Base-by-base conservation (phyloP, 2,797 vertebrate species). In the Microchirus variegatus region DNA sequence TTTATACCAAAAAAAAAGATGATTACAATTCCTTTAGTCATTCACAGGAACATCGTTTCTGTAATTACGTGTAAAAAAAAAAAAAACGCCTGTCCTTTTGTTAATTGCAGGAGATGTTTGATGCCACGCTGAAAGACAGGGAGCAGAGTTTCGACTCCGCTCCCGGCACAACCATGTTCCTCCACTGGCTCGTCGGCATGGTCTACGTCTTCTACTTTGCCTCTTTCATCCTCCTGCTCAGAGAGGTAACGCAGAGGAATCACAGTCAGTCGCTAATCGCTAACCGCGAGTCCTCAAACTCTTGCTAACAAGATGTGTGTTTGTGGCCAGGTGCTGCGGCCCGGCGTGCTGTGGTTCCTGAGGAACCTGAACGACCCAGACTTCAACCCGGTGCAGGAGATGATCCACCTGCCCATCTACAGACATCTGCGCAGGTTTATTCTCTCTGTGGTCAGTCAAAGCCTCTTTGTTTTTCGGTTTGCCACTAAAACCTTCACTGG, bases 121-220 rank as follows among this genome's bases (percentile, higher is more conserved):
- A 98, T 49, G 97, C 96, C 4, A 96, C 96, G 48, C 85, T 99
- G 53, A 98, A 97, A 75, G 96, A 98, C 58, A 78, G 97, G 78
- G 94, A 96, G 72, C 80, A 96, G 83, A 99, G 97, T 79, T 97
- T 99, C 80, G 94, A 97, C 64, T 96, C 96, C 0, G 96, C 96
- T 4, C 96, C 97, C 0, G 96, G 97, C 11, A 99, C 97, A 13
- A 99, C 97, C 40, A 97, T 99, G 96, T 98, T 98, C 80, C 93
- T 99, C 61, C 97, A 99, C 65, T 99, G 97, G 97, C 90, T 99
- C 35, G 96, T 99, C 10, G 97, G 97, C 59, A 98, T 98, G 96
- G 96, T 98, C 44, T 98, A 98, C 0, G 97, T 99, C 77, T 99
- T 98, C 85, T 99, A 99, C 90, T 99, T 98, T 4, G 96, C 97